Conservation (phyloP, 30 jellyfish, hydroid and myxozoan genomes). For the Cassiopea xamachana region DNA sequence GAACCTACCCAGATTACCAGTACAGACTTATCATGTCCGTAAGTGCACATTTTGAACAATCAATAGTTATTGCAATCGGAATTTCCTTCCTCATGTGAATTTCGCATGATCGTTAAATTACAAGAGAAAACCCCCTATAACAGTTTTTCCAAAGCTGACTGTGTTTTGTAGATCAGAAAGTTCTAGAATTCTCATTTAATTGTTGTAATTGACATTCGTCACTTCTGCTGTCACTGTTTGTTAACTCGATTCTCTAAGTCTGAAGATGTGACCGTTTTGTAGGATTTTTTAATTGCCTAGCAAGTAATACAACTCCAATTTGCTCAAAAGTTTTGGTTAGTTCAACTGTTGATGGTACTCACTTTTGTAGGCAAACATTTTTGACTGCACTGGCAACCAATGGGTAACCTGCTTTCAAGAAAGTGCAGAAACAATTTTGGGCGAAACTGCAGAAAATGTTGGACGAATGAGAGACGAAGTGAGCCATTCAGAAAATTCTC, state of each 20-base stretch:
- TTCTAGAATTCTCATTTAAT: too few relatives aligned
- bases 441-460: constrained; percentile 83
- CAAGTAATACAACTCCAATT: background rate
- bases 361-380: constrained; percentile 79
- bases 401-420: constrained; percentile 98
- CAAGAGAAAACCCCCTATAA: too few relatives aligned
- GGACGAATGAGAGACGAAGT: constrained; percentile 80
- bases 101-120: background rate
- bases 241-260: too few relatives aligned
- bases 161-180: too few relatives aligned
- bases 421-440: constrained; percentile 89
- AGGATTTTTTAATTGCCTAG: too few relatives aligned
- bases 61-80: background rate
- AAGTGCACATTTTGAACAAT: background rate
- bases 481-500: background rate
- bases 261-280: too few relatives aligned
- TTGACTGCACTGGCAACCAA: constrained; percentile 93
- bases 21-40: constrained; percentile 91
- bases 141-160: too few relatives aligned
- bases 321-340: background rate
- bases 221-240: too few relatives aligned
- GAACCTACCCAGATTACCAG: constrained; percentile 83
- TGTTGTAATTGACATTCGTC: too few relatives aligned
- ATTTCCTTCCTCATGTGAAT: background rate
- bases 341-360: background rate